phyloP scores from a whole-genome alignment of 2,113 vertebrate species.

The Alaudala cheleensis region DNA sequence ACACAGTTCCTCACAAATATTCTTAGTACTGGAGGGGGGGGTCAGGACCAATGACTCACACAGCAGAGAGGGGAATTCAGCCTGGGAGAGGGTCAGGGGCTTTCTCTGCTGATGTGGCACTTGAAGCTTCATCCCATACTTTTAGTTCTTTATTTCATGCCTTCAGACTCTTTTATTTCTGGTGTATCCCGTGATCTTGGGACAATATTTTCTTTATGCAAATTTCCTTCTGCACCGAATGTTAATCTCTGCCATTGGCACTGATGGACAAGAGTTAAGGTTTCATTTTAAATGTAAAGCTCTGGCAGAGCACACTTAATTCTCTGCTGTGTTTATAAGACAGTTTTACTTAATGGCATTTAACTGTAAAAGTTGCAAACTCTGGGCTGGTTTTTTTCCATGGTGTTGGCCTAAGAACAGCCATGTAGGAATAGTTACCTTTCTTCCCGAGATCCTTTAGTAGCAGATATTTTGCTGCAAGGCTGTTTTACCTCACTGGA shows the following conservation, averaged over 20 bases:
- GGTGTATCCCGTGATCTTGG: background rate
- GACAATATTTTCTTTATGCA: conserved; percentile 41
- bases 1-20: background rate
- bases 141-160: background rate
- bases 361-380: background rate
- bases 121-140: background rate
- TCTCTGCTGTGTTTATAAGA: background rate
- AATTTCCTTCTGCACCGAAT: background rate
- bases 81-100: background rate
- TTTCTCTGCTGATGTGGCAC: background rate
- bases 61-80: background rate
- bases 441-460: background rate
- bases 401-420: background rate
- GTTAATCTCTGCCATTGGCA: background rate
- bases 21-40: background rate
- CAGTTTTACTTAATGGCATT: background rate
- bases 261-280: background rate
- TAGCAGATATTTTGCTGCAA: background rate
- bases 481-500: background rate
- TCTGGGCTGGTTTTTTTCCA: background rate
- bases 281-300: conserved; percentile 5
- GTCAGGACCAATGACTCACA: background rate
- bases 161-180: background rate
- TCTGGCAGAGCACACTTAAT: background rate
- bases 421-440: background rate